Percentiles rank a stretch among this genome's conserved stretches.
These are phyloP conservation scores for Taenioides sp. DNA, from an alignment of 2,797 vertebrate genomes.

Conservation along the genomic window DNA sequence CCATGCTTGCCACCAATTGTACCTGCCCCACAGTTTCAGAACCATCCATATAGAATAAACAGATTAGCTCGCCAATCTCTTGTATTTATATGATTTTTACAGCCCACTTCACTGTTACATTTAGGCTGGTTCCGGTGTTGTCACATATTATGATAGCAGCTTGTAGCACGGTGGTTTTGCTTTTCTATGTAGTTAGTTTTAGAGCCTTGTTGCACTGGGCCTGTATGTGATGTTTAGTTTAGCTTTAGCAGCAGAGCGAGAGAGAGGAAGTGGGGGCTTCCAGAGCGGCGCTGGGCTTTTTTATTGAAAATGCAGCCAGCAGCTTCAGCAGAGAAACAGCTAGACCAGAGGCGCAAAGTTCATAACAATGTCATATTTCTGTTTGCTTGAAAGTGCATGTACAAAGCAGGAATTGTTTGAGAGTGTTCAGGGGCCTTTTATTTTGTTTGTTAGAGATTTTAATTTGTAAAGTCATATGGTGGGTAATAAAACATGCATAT, in stretches of 20 bases:
- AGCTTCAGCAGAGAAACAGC: neutral
- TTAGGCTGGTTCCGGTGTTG: too few relatives aligned
- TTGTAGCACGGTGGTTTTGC: neutral
- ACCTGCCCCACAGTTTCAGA: neutral
- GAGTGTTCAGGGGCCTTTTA: too few relatives aligned
- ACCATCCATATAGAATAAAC: neutral
- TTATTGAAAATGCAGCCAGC: conserved; percentile 6
- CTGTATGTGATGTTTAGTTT: conserved; percentile 5
- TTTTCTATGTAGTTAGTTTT: neutral
- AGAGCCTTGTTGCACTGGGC: neutral
- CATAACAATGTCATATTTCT: neutral
- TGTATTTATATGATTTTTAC: neutral
- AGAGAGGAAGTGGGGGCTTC: conserved; percentile 7
- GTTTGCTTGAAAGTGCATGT: neutral
- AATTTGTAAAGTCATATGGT: too few relatives aligned
- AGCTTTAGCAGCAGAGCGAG: conserved; percentile 10
- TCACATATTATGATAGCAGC: neutral
- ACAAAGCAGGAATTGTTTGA: too few relatives aligned
- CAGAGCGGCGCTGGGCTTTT: neutral
- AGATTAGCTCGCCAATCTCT: neutral
- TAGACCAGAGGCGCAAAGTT: neutral
- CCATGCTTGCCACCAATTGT: neutral
- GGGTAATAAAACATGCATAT: too few relatives aligned
- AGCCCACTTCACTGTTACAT: neutral
- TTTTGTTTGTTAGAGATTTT: too few relatives aligned